These are phyloP conservation scores for Idaea aversata DNA, from an alignment of 2,888 invertebrate species.

Conservation along the genomic window DNA sequence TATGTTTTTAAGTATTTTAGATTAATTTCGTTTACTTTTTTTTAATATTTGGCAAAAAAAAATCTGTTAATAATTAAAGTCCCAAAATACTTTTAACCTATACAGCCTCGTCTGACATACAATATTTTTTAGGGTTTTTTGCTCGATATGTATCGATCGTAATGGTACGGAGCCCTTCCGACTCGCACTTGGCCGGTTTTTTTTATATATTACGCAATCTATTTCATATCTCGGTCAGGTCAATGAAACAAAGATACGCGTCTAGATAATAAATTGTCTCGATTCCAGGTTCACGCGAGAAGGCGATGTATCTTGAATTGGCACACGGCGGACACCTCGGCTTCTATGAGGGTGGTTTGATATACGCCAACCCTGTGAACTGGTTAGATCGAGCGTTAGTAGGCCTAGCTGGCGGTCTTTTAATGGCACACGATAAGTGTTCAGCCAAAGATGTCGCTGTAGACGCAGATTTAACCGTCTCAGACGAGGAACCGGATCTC, in stretches of 20 bases:
- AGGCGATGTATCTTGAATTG: conserved; percentile 87
- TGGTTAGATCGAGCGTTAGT: conserved; percentile 96
- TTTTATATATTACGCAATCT: background rate
- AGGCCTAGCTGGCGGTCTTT: conserved; percentile 87
- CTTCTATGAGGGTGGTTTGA: conserved; percentile 93
- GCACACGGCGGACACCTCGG: conserved; percentile 97
- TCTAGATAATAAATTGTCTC: conserved; percentile 12
- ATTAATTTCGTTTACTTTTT: no score
- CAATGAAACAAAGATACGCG: background rate
- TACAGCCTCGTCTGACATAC: no score
- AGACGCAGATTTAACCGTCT: conserved; percentile 23
- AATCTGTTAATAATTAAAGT: no score
- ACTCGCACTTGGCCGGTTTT: no score
- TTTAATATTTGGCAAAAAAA: no score
- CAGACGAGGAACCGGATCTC: conserved; percentile 66
- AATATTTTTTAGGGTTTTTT: no score
- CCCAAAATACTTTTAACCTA: no score
- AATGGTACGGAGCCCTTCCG: no score
- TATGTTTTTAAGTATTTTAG: no score
- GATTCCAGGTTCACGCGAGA: conserved; percentile 82
- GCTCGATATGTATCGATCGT: no score
- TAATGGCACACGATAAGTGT: conserved; percentile 79
- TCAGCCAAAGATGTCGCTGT: conserved; percentile 43
- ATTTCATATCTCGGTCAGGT: conserved; percentile 9
- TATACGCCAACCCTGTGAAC: conserved; percentile 94